Conservation (phyloP, 2,797 vertebrate genomes). For the Garrulus glandarius region DNA sequence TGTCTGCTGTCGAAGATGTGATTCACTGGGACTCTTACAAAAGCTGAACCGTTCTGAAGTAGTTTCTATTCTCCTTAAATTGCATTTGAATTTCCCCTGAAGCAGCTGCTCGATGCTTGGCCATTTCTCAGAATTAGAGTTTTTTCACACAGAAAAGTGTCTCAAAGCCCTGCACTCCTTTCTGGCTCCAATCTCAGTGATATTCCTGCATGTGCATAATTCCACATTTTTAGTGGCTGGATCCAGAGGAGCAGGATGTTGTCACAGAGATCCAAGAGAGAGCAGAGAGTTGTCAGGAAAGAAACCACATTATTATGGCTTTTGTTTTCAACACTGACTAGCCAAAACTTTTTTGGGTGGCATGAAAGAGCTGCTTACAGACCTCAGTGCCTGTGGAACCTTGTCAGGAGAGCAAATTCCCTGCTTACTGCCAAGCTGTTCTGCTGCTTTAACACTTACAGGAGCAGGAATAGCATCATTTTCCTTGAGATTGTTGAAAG, state of each 20-base stretch:
- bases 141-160: neutral
- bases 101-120: neutral
- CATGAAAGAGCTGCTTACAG: neutral
- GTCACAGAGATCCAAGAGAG: neutral
- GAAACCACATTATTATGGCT: neutral
- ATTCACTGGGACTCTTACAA: neutral
- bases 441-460: neutral
- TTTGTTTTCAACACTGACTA: neutral
- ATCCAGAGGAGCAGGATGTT: neutral
- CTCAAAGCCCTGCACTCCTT: neutral
- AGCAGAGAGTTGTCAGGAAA: neutral
- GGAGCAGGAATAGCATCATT: neutral
- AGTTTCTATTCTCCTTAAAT: neutral
- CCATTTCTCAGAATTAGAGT: neutral
- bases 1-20: neutral
- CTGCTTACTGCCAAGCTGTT: neutral
- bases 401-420: neutral
- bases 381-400: neutral
- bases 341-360: neutral
- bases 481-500: neutral
- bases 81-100: conserved; percentile 3
- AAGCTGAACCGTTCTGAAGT: neutral
- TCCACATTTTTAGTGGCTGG: neutral
- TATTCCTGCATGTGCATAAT: neutral
- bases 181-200: neutral